phyloP scores from a whole-genome alignment of 2,888 invertebrate species.

The Luperina testacea region DNA sequence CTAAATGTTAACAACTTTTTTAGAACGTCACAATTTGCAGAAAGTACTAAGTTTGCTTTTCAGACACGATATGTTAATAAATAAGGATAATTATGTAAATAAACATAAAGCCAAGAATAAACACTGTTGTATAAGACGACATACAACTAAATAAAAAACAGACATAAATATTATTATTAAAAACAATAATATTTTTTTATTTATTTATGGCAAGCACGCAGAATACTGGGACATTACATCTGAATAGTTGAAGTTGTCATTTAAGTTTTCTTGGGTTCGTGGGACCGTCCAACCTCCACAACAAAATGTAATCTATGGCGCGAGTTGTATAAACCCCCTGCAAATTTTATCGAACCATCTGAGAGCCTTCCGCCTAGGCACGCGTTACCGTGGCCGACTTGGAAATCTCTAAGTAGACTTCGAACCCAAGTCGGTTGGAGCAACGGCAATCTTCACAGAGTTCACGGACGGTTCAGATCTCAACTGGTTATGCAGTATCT shows the following conservation, averaged over 20 bases:
- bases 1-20: neutral
- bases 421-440: too few relatives aligned
- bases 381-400: too few relatives aligned
- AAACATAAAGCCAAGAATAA: constrained; percentile 24
- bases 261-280: too few relatives aligned
- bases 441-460: too few relatives aligned
- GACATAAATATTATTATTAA: constrained; percentile 8
- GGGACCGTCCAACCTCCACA: neutral
- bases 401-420: too few relatives aligned
- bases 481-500: neutral
- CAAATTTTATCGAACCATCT: neutral
- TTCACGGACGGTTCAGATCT: neutral
- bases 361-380: neutral
- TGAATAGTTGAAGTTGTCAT: neutral
- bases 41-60: constrained; percentile 6
- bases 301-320: neutral
- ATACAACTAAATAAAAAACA: constrained; percentile 1
- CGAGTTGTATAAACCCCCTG: neutral
- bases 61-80: constrained; percentile 10
- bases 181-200: neutral
- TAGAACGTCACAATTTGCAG: neutral
- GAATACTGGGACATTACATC: constrained; percentile 3
- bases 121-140: neutral
- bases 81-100: constrained; percentile 9
- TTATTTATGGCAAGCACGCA: constrained; percentile 7